Evolutionary conservation across 2,888 invertebrate species (phyloP).

Genomic region (Allolobophora icterica): DNA sequence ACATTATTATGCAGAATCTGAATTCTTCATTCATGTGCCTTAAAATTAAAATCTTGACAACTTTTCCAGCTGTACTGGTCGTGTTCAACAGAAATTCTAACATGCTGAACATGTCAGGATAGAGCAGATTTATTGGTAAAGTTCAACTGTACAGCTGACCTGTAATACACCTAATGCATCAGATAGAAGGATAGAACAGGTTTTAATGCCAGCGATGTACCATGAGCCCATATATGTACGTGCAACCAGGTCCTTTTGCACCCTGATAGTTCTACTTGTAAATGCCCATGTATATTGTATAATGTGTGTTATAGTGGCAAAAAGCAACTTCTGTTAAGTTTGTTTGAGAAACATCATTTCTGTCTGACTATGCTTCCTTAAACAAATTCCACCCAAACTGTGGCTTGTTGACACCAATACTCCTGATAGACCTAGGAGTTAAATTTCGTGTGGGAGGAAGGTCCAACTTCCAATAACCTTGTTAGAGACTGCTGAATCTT

Average conservation of each 20-base stretch:
- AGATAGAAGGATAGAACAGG: background rate
- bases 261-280: background rate
- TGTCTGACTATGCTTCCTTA: background rate
- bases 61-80: background rate
- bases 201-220: background rate
- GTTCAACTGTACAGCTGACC: background rate
- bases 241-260: background rate
- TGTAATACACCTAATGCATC: background rate
- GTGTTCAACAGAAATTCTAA: too few species aligned
- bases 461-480: background rate
- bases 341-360: background rate
- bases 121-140: background rate
- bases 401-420: background rate
- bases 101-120: background rate
- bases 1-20: background rate
- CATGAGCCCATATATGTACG: background rate
- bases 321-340: background rate
- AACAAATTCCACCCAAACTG: background rate
- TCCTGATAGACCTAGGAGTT: slow-evolving; percentile 7
- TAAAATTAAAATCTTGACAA: background rate
- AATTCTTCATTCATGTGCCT: background rate
- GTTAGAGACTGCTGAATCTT: background rate
- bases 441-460: background rate
- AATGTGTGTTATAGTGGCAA: background rate
- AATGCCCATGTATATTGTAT: background rate